phyloP scores from a whole-genome alignment of 2,797 vertebrate genomes.

The Falco peregrinus region DNA sequence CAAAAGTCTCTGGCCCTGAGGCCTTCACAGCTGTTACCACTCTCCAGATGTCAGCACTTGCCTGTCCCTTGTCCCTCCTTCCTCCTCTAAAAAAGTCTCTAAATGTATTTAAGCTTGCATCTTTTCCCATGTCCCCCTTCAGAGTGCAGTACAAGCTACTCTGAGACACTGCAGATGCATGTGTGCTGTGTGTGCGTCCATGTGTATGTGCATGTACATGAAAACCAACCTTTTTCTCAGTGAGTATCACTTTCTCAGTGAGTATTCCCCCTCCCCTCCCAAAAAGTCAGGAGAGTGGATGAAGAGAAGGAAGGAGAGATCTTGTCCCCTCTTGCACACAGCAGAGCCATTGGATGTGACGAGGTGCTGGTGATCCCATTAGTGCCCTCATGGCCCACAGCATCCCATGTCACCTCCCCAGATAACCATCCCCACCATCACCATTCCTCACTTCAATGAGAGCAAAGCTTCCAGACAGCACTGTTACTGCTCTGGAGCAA shows the following conservation, averaged over 20 bases:
- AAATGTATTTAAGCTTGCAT: background rate
- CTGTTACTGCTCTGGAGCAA: background rate
- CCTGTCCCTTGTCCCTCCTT: constrained; percentile 25
- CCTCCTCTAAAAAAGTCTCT: rapidly evolving
- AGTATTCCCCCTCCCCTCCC: rapidly evolving
- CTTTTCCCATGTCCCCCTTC: background rate
- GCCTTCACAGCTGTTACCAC: constrained; percentile 12
- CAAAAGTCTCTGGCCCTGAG: background rate
- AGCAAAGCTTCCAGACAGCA: background rate
- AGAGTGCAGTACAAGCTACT: background rate
- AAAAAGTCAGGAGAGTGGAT: background rate
- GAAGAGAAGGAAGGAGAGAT: background rate
- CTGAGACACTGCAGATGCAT: rapidly evolving
- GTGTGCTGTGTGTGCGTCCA: no score
- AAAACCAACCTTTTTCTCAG: background rate
- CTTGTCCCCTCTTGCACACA: background rate
- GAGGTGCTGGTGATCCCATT: background rate
- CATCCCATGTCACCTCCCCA: background rate
- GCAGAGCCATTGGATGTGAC: background rate
- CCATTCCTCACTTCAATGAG: background rate
- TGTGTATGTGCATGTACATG: background rate
- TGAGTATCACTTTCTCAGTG: background rate
- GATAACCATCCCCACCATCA: background rate
- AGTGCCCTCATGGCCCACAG: background rate
- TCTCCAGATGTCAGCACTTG: background rate